A percentile compares a stretch with the other conserved stretches of the same genome.
Conservation (phyloP, 2,113 vertebrate species). For the Gopherus evgoodei region DNA sequence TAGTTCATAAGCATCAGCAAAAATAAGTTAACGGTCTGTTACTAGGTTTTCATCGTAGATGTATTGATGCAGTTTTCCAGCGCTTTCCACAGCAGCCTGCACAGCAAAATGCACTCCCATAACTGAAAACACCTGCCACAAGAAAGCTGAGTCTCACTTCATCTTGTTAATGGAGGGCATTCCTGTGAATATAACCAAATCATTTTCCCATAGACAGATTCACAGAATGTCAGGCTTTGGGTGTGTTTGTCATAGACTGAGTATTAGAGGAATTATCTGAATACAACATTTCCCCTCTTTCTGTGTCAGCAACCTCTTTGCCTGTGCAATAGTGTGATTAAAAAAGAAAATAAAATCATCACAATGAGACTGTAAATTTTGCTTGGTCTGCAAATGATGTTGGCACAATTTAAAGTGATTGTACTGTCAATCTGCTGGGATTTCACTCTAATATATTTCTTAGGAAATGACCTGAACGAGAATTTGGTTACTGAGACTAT, state of each 20-base stretch:
- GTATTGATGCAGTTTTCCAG: not conserved
- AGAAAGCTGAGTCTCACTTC: slow-evolving; percentile 37
- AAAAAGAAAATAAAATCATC: slow-evolving; percentile 57
- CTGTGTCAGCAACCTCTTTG: slow-evolving; percentile 56
- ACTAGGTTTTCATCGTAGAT: not conserved
- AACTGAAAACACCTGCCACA: not conserved
- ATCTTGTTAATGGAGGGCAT: not conserved
- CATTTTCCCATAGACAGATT: not conserved
- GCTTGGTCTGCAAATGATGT: slow-evolving; percentile 20
- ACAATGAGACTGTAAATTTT: slow-evolving; percentile 37
- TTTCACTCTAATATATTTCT: slow-evolving; percentile 27
- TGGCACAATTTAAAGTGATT: slow-evolving; percentile 16
- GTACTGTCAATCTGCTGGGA: slow-evolving; percentile 33
- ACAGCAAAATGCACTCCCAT: not conserved
- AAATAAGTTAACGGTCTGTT: not conserved
- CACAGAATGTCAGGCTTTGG: not conserved
- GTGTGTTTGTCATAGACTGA: not conserved
- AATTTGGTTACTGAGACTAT: not conserved
- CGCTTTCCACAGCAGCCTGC: not conserved
- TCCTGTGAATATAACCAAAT: not conserved
- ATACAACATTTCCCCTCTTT: slow-evolving; percentile 17
- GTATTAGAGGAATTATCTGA: slow-evolving; percentile 7
- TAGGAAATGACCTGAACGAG: slow-evolving; percentile 52
- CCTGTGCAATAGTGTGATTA: slow-evolving; percentile 53
- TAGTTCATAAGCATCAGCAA: not conserved